Evolutionary conservation across 2,888 invertebrate species (phyloP), one percentile per base, ranked within the genome.

Genomic region (Diaperis boleti): DNA sequence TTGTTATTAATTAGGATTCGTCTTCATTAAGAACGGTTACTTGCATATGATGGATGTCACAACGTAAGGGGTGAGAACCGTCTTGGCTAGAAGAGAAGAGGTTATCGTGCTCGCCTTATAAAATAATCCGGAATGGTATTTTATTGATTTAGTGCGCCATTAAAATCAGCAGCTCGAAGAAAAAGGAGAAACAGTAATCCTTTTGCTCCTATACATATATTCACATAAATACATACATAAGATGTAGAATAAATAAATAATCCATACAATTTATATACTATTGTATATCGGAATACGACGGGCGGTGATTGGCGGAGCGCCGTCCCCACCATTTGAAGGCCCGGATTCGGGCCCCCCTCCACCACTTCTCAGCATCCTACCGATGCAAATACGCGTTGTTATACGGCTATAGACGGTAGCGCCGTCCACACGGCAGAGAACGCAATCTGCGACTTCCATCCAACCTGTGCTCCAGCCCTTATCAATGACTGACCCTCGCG

Each of bases 231-330:
- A 81, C 80, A 81, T 81, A 81, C 76, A 80, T 81, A 81, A 81
- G 76, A 78, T 79, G 79, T 76, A 76, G 81, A 81, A 82, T 82
- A 82, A 82, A 82, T 82, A 81, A 82, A 82, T 82, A 82, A 82
- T 82, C 81, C 80, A 81, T 82, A 81, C 80, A 80, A 82, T 82
- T 81, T 81, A 82, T 82, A 80, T 81, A 81, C 79, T 80, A 81
- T 81, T 81, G 81, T 82, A 79, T 80, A 81, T 81, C 78, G 80
- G 77, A 69, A 72, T 67, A 71, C 59, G 69, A 67, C 60, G 54
- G 45, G 26, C 37, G 56, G 71, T 72, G 66, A 79, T 80, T 79
- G 80, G 79, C 69, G 69, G 56, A 39, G 41, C 33, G 49, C 39
- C 20, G 59, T 62, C 75, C 78, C 77, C 79, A 73, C 76, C 69